phyloP scores from a whole-genome alignment of 2,797 vertebrate genomes.

The Ctenopoma kingsleyae region DNA sequence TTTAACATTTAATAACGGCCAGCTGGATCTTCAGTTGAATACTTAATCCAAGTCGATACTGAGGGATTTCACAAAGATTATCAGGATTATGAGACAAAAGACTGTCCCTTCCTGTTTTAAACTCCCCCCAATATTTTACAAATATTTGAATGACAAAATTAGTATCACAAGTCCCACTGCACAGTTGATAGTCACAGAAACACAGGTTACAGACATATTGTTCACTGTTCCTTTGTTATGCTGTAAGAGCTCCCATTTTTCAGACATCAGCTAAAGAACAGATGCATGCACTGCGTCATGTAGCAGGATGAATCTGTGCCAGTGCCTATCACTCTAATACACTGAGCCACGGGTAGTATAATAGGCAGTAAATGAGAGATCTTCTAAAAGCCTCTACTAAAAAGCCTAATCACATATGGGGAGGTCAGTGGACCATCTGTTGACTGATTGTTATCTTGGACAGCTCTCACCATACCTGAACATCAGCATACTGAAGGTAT shows the following conservation, averaged over 20 bases:
- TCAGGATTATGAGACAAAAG: constrained; percentile 82
- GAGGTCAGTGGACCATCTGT: constrained; percentile 77
- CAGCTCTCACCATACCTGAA: constrained; percentile 63
- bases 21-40: constrained; percentile 77
- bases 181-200: background rate
- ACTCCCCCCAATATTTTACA: constrained; percentile 43
- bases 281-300: constrained; percentile 49
- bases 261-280: constrained; percentile 36
- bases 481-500: constrained; percentile 50
- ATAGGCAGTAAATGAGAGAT: constrained; percentile 70
- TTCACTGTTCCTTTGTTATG: constrained; percentile 32
- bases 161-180: constrained; percentile 1
- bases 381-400: constrained; percentile 63
- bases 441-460: constrained; percentile 66
- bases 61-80: constrained; percentile 83
- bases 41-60: constrained; percentile 80
- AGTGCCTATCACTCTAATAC: constrained; percentile 46
- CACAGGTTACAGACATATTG: constrained; percentile 1
- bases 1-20: constrained; percentile 85
- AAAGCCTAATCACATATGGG: constrained; percentile 74
- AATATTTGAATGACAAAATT: constrained; percentile 37
- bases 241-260: constrained; percentile 15
- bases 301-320: constrained; percentile 56
- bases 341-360: constrained; percentile 52
- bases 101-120: constrained; percentile 57